phyloP scores from a whole-genome alignment of 2,888 invertebrate species.

The Hydraecia micacea region DNA sequence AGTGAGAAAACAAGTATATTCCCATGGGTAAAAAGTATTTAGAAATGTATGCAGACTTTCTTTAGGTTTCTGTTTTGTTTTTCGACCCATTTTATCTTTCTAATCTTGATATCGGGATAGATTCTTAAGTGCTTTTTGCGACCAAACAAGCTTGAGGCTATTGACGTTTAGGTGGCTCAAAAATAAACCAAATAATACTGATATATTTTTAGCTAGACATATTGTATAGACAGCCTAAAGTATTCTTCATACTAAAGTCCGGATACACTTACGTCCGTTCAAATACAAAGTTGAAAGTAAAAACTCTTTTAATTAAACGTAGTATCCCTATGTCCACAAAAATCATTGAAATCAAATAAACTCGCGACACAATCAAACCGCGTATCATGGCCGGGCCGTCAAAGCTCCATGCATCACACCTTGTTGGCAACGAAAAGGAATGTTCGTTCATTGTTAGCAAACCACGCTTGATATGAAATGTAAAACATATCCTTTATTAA shows the following conservation, averaged over 20 bases:
- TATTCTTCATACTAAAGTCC: not conserved
- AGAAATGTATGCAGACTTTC: slow-evolving; percentile 54
- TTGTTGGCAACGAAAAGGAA: slow-evolving; percentile 66
- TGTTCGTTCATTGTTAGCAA: slow-evolving; percentile 63
- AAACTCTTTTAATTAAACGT: not conserved
- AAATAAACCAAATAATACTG: not conserved
- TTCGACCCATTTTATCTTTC: slow-evolving; percentile 31
- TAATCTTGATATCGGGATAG: slow-evolving; percentile 40
- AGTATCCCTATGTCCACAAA: slow-evolving; percentile 15
- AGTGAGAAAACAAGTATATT: slow-evolving; percentile 71
- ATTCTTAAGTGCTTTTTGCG: slow-evolving; percentile 37
- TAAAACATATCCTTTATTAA: slow-evolving; percentile 87
- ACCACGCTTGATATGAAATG: slow-evolving; percentile 79
- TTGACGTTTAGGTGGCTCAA: not conserved
- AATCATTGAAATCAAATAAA: slow-evolving; percentile 50
- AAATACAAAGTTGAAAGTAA: not conserved
- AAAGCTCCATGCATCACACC: slow-evolving; percentile 67
- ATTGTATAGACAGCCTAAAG: not conserved
- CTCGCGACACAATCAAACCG: slow-evolving; percentile 60
- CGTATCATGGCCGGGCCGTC: slow-evolving; percentile 69
- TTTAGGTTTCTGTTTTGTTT: slow-evolving; percentile 46
- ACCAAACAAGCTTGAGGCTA: slow-evolving; percentile 1
- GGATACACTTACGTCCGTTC: not conserved
- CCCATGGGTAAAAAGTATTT: slow-evolving; percentile 52
- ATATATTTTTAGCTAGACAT: not conserved